Base-by-base conservation (phyloP, 1,140 invertebrate species). In the Leptonema lineaticorne region DNA sequence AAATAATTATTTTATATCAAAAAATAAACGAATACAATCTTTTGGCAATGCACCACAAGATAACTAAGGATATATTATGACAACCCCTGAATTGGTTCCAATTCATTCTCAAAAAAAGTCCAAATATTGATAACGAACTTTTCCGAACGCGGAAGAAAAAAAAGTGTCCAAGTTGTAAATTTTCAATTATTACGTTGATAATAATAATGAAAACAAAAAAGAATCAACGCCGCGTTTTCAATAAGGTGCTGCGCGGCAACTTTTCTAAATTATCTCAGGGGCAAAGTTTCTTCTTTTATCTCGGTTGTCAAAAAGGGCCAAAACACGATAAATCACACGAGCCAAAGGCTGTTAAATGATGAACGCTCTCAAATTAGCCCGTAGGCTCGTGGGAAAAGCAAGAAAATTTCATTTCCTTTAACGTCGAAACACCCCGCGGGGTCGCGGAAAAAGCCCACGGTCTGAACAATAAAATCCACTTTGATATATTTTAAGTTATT, bases 301-400 rank as follows among this genome's bases (percentile, higher is more conserved):
- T 48, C 6, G 2, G 20, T 48, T 48, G 46, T 48, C 46, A 48
- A 48, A 41, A 20, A 20, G 16, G 20, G n/a, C 46, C 46, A 48
- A 48, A 48, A 48, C 46, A 48, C 46, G 46, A 48, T 48, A 48
- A 48, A 48, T 48, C 46, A 48, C 20, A 48, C 20, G 18, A 20
- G 46, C 14, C n/a, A 48, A 48, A 48, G 22, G 46, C 22, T 48
- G n/a, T 18, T n/a, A 48, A 48, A 48, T 48, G 46, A 48, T 48
- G 46, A 48, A 48, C 46, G 46, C 46, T 48, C 46, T 48, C 46
- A 22, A 48, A 48, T 48, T 48, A 48, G 46, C 46, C 46, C n/a
- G 16, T 48, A 48, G 16, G 46, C 46, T 48, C 18, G 22, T 20
- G 2, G 46, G 46, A 20, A 22, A 48, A 48, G 22, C n/a, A 8